Conservation (phyloP, 2,888 invertebrate species). For the Nemotelus nigrinus region DNA sequence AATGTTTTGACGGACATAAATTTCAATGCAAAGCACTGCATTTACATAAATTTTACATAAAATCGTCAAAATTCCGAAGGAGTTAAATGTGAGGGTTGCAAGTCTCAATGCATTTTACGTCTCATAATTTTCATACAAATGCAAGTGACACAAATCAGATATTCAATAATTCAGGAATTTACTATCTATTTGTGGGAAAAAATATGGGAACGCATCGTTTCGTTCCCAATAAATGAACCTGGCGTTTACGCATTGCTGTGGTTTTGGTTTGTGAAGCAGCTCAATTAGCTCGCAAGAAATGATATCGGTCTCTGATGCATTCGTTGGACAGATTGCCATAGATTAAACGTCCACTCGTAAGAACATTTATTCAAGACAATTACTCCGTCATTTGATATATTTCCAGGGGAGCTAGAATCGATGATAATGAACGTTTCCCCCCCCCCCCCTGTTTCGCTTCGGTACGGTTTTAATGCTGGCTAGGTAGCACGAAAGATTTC, state of each 20-base stretch:
- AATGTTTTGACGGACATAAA: conserved; percentile 43
- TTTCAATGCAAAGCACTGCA: conserved; percentile 1
- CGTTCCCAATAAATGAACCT: too few species aligned
- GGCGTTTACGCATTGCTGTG: too few species aligned
- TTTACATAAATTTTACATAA: conserved; percentile 43
- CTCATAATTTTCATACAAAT: conserved; percentile 29
- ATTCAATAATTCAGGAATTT: conserved; percentile 12
- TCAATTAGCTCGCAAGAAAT: conserved; percentile 19
- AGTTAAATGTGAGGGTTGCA: conserved; percentile 14
- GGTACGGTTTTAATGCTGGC: too few species aligned
- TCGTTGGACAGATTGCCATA: conserved; percentile 20
- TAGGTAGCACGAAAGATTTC: conserved; percentile 13
- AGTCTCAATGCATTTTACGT: conserved; percentile 13
- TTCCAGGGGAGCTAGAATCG: conserved; percentile 13
- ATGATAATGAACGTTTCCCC: conserved; percentile 37
- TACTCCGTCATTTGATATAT: conserved; percentile 38
- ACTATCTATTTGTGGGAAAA: not conserved
- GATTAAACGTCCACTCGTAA: conserved; percentile 2
- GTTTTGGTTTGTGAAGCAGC: not conserved
- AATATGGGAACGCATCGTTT: not conserved
- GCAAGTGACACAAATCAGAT: conserved; percentile 24
- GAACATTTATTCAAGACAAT: conserved; percentile 35
- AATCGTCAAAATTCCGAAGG: conserved; percentile 25
- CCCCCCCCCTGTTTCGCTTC: not conserved
- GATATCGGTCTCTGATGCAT: conserved; percentile 4